Conservation (phyloP, 2,888 invertebrate species). For the Synergus umbraculus region DNA sequence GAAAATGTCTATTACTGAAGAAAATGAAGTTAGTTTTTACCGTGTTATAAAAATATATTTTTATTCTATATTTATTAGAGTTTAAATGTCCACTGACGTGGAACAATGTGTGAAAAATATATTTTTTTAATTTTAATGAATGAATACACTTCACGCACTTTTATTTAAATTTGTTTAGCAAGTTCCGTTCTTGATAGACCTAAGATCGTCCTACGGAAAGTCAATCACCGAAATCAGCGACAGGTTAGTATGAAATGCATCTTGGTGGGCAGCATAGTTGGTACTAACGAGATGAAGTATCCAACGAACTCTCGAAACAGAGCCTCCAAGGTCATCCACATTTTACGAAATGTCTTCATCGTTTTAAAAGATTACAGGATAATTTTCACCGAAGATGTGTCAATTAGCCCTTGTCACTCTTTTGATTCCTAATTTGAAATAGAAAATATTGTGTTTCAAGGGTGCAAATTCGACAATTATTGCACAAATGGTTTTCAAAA, state of each 20-base stretch:
- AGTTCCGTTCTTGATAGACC: neutral
- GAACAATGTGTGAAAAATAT: neutral
- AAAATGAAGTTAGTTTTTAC: neutral
- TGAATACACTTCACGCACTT: neutral
- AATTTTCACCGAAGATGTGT: neutral
- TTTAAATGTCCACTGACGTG: neutral
- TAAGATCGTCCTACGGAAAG: neutral
- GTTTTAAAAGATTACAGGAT: neutral
- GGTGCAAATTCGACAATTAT: neutral
- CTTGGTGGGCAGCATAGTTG: constrained; percentile 62
- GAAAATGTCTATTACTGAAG: neutral
- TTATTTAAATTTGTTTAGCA: neutral
- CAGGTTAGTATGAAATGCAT: constrained; percentile 62
- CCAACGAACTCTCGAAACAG: constrained; percentile 64
- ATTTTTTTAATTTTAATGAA: neutral
- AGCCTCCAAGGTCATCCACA: constrained; percentile 71
- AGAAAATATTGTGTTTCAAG: neutral
- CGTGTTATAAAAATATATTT: neutral
- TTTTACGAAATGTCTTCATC: constrained; percentile 54
- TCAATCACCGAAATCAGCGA: constrained; percentile 13
- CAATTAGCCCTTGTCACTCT: neutral
- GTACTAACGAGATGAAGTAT: constrained; percentile 71
- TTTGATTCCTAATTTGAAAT: neutral
- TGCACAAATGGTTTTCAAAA: neutral
- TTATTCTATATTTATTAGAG: neutral